These are phyloP conservation scores for Temnothorax longispinosus DNA, from an alignment of 1,140 invertebrate genomes.

Conservation along the genomic window DNA sequence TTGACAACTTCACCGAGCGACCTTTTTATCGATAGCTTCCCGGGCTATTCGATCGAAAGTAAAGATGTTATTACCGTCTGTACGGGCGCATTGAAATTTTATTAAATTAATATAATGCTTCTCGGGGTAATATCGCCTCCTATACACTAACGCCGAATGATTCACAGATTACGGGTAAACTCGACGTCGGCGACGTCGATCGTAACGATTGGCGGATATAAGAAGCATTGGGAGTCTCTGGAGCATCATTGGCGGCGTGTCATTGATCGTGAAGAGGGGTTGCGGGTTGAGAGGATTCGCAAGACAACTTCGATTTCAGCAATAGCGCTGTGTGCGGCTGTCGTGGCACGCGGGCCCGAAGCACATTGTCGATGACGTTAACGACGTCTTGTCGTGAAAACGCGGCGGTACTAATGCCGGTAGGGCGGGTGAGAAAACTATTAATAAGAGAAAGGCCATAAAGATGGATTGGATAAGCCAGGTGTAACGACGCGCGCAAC, in stretches of 20 bases:
- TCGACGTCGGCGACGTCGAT: background rate
- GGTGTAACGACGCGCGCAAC: conserved; percentile 4
- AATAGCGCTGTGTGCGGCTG: background rate
- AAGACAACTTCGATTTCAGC: conserved; percentile 50
- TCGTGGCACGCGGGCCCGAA: background rate
- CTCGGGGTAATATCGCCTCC: background rate
- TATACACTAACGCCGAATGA: background rate
- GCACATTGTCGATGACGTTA: conserved; percentile 49
- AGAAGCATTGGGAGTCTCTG: conserved; percentile 11
- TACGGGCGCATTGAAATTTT: conserved; percentile 7
- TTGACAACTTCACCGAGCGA: conserved; percentile 19
- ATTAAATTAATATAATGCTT: conserved; percentile 33
- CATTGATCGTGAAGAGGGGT: conserved; percentile 47
- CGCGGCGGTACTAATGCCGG: conserved; percentile 38
- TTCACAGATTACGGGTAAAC: background rate
- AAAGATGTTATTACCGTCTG: conserved; percentile 1
- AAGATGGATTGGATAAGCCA: conserved; percentile 54
- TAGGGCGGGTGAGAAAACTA: conserved; percentile 57
- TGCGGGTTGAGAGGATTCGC: conserved; percentile 20
- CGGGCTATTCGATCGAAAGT: background rate
- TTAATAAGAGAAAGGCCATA: conserved; percentile 54
- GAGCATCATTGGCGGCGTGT: conserved; percentile 34
- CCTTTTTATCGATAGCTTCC: background rate
- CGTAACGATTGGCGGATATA: conserved; percentile 7
- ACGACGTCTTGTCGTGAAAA: conserved; percentile 50